Evolutionary conservation across 1,140 invertebrate species (phyloP).

Genomic region (Schlechtendalia chinensis): DNA sequence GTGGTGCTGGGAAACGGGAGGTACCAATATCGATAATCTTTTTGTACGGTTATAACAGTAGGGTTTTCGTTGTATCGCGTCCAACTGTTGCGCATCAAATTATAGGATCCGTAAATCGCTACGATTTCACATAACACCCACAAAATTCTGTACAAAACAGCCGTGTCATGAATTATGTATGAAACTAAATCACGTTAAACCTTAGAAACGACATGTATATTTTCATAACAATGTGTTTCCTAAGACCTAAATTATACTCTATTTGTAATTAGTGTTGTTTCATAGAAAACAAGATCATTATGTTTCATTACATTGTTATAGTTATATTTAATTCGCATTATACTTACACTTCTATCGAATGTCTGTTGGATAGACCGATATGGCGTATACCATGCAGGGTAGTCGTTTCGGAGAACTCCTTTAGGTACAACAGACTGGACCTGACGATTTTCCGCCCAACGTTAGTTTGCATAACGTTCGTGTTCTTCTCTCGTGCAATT

Average conservation of each 20-base stretch:
- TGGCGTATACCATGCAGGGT: slow-evolving; percentile 49
- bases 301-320: too few relatives aligned
- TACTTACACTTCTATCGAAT: slow-evolving; percentile 50
- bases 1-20: slow-evolving; percentile 61
- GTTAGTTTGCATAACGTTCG: slow-evolving; percentile 42
- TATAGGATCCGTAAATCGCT: slow-evolving; percentile 53
- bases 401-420: slow-evolving; percentile 49
- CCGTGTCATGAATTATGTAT: neutral
- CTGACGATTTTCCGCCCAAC: neutral
- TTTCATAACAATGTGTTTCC: too few relatives aligned
- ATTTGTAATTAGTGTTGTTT: too few relatives aligned
- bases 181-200: neutral
- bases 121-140: slow-evolving; percentile 58
- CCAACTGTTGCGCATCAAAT: slow-evolving; percentile 58
- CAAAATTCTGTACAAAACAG: slow-evolving; percentile 57
- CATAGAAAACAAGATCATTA: too few relatives aligned
- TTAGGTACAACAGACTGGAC: slow-evolving; percentile 29
- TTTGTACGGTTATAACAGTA: slow-evolving; percentile 63
- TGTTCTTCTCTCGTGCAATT: slow-evolving; percentile 23
- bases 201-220: too few relatives aligned
- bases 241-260: too few relatives aligned
- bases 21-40: slow-evolving; percentile 63
- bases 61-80: slow-evolving; percentile 61
- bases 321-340: too few relatives aligned
- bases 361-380: slow-evolving; percentile 42